Evolutionary conservation across 2,113 vertebrate species (phyloP).

Genomic region (Pagrus major): DNA sequence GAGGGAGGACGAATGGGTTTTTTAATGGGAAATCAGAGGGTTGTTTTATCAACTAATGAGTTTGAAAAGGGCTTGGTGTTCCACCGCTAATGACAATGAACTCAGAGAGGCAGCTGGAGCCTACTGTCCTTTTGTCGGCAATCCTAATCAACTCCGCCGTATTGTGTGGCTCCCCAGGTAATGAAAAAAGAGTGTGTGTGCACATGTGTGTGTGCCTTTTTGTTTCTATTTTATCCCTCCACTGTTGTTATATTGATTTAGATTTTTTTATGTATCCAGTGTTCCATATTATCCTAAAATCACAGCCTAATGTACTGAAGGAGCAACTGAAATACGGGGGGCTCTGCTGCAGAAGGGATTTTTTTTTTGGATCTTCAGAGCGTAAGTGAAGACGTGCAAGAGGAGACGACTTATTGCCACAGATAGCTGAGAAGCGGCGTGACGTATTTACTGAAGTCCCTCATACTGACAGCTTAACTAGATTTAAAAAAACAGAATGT

Average conservation of each 20-base stretch:
- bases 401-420: conserved; percentile 1
- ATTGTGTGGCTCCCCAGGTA: conserved; percentile 64
- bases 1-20: conserved; percentile 69
- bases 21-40: conserved; percentile 81
- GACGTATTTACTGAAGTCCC: conserved; percentile 53
- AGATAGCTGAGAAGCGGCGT: conserved; percentile 15
- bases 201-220: conserved; percentile 14
- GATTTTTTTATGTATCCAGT: conserved; percentile 25
- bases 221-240: conserved; percentile 25
- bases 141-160: conserved; percentile 73
- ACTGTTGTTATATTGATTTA: conserved; percentile 5
- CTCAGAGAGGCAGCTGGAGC: conserved; percentile 70
- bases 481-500: conserved; percentile 61
- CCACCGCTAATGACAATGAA: conserved; percentile 80
- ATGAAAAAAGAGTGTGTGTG: conserved; percentile 36
- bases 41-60: conserved; percentile 85
- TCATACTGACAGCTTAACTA: conserved; percentile 64
- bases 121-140: conserved; percentile 69
- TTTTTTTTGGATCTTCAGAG: background rate
- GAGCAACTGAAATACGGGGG: background rate
- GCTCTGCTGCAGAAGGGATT: background rate
- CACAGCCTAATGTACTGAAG: background rate
- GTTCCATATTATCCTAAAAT: conserved; percentile 15
- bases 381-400: conserved; percentile 18
- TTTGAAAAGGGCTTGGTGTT: conserved; percentile 78